These are phyloP conservation scores for Callimorpha dominula DNA, from an alignment of 2,888 invertebrate species.

Conservation along the genomic window DNA sequence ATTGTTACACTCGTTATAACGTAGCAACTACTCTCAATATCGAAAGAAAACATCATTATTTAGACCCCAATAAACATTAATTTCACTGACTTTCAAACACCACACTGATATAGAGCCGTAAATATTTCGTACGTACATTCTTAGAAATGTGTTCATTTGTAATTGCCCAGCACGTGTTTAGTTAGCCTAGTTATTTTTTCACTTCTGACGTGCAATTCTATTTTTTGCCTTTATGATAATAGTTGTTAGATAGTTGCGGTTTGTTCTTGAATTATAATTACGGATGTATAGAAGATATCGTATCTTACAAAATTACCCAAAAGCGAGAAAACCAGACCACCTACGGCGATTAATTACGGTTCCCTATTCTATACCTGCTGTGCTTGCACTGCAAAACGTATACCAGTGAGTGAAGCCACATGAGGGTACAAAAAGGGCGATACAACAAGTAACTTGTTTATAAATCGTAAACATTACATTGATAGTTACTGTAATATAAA, in stretches of 20 bases:
- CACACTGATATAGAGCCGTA: no score
- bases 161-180: no score
- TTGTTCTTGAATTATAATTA: neutral
- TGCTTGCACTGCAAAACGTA: constrained; percentile 7
- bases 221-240: no score
- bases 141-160: no score
- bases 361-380: constrained; percentile 10
- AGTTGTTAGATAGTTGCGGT: neutral
- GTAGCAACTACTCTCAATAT: no score
- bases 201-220: no score
- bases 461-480: neutral
- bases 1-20: no score
- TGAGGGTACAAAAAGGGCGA: neutral
- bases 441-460: neutral
- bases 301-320: neutral
- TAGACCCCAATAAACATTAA: no score
- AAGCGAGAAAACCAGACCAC: neutral
- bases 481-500: neutral
- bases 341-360: constrained; percentile 6
- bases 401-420: neutral
- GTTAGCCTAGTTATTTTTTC: no score
- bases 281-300: neutral
- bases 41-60: no score
- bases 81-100: no score
- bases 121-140: no score